Evolutionary conservation across 2,888 invertebrate species (phyloP).

Genomic region (Trachelus tabidus): DNA sequence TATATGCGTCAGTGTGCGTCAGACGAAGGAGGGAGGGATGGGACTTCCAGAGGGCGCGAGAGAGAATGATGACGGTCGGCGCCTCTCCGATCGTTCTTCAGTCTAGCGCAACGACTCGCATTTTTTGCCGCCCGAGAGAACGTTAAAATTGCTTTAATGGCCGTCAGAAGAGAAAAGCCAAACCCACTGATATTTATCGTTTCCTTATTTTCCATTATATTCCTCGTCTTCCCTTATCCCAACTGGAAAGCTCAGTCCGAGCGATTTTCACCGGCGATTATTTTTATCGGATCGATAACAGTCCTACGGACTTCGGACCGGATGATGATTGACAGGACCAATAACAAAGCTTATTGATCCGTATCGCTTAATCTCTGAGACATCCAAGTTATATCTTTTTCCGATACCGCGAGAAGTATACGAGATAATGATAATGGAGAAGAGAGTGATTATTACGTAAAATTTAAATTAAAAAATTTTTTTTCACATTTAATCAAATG

Average conservation of each 20-base stretch:
- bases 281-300: not conserved
- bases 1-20: not conserved
- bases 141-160: constrained; percentile 64
- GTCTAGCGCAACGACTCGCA: constrained; percentile 62
- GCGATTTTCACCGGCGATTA: not conserved
- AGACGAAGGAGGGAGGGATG: constrained; percentile 24
- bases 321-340: not conserved
- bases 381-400: not conserved
- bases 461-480: not conserved
- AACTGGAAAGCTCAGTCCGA: not conserved
- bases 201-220: constrained; percentile 24
- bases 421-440: not conserved
- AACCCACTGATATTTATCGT: constrained; percentile 49
- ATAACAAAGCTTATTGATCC: not conserved
- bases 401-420: not conserved
- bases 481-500: not conserved
- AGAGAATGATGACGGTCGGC: constrained; percentile 53
- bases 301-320: not conserved
- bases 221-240: not conserved
- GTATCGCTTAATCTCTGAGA: not conserved
- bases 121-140: constrained; percentile 56
- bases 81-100: constrained; percentile 64
- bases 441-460: not conserved
- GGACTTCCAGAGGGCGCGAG: constrained; percentile 27
- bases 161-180: constrained; percentile 21